Base-by-base conservation (phyloP, 1,140 invertebrate genomes). In the Adoxophyes honmai region DNA sequence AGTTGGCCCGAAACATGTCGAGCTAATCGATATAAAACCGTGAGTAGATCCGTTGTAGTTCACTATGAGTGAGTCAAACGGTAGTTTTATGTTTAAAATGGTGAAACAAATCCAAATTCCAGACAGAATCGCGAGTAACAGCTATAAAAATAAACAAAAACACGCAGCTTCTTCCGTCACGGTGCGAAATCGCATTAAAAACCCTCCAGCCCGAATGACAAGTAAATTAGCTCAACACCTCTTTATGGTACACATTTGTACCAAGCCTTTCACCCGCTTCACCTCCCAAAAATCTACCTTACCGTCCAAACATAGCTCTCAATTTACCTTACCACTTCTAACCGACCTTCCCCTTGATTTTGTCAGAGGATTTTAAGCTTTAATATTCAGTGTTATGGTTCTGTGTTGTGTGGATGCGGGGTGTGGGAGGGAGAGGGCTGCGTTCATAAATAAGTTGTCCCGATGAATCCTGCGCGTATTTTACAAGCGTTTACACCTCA, bases 401-500 rank as follows among this genome's bases (percentile, higher is more conserved):
- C 16, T 48, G 18, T 48, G 11, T 48, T 4, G 21, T 13, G 18
- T 48, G 16, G 6, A 13, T 0, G 11, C 5, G 42, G 11, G 42
- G 18, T 1, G 6, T 16, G 11, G 42, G 42, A 48, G 42, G 42
- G 42, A 48, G 42, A 16, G 16, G 42, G 18, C 28, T 48, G 6
- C 16, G 14, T 48, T 18, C 42, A 48, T 48, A 48, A 48, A 48
- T 48, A 48, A 28, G 21, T 48, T 18, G 42, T 33, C 42, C 42
- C 21, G 42, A 21, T 48, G 42, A 48, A 18, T 48, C 42, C 42
- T 48, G 42, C 18, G 42, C 42, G 42, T 48, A 48, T 48, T 48
- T 48, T 48, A 48, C 42, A 48, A 48, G 42, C 42, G 42, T 48
- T 48, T 48, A 48, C 42, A 48, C 42, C 42, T 48, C 11, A n/a